A percentile compares a stretch with the other conserved stretches of the same genome.
These are phyloP conservation scores for Tautogolabrus adspersus DNA, from an alignment of 2,113 vertebrate genomes.

Conservation along the genomic window DNA sequence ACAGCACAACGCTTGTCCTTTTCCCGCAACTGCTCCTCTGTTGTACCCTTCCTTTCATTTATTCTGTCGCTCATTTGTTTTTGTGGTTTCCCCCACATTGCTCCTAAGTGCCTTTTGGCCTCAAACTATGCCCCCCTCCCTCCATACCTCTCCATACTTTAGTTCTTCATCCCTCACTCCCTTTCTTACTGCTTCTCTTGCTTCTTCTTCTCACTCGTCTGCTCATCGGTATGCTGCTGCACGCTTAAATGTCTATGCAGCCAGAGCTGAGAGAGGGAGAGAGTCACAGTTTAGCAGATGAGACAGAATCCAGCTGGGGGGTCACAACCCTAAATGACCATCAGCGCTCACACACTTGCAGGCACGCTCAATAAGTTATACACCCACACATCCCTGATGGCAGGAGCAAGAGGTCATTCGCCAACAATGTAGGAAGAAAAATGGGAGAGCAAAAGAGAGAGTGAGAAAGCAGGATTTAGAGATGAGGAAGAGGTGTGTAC, in stretches of 20 bases:
- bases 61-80: slow-evolving; percentile 44
- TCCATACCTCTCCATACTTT: slow-evolving; percentile 4
- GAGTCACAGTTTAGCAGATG: slow-evolving; percentile 70
- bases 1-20: slow-evolving; percentile 67
- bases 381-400: slow-evolving; percentile 68
- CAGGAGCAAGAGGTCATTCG: slow-evolving; percentile 65
- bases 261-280: slow-evolving; percentile 44
- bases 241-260: slow-evolving; percentile 68
- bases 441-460: slow-evolving; percentile 21
- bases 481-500: slow-evolving; percentile 38
- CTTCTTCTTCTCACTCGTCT: slow-evolving; percentile 26
- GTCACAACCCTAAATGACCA: slow-evolving; percentile 73
- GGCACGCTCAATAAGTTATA: slow-evolving; percentile 60
- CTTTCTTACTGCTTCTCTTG: background rate
- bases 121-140: background rate
- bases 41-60: slow-evolving; percentile 57
- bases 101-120: slow-evolving; percentile 52
- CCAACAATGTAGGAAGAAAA: slow-evolving; percentile 51
- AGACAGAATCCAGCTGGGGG: slow-evolving; percentile 76
- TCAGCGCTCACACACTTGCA: slow-evolving; percentile 34
- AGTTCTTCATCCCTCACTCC: slow-evolving; percentile 33
- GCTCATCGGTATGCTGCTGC: slow-evolving; percentile 79
- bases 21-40: slow-evolving; percentile 63
- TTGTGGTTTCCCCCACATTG: slow-evolving; percentile 35
- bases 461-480: slow-evolving; percentile 38